These are phyloP conservation scores for Thalassoma bifasciatum DNA, from an alignment of 2,113 vertebrate genomes.

Conservation along the genomic window DNA sequence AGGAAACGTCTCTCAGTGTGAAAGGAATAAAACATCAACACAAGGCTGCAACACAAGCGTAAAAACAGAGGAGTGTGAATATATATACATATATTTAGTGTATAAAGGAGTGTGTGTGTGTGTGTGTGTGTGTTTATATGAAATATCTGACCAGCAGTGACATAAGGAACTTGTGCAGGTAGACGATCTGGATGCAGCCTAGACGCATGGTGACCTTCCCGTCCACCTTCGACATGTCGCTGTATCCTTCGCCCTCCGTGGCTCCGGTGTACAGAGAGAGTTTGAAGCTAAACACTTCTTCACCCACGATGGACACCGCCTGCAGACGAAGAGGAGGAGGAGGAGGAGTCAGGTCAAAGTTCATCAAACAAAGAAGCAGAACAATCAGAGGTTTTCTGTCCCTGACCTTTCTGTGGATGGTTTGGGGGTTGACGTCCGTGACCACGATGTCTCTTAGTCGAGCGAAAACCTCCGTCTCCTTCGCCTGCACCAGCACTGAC, in stretches of 20 bases:
- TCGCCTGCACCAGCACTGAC: constrained; percentile 87
- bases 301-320: constrained; percentile 95
- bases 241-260: constrained; percentile 89
- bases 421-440: constrained; percentile 88
- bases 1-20: background rate
- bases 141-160: constrained; percentile 88
- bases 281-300: constrained; percentile 96
- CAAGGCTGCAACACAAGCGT: background rate
- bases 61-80: background rate
- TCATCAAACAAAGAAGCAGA: background rate
- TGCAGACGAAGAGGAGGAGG: constrained; percentile 63
- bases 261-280: constrained; percentile 88
- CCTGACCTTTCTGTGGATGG: constrained; percentile 89
- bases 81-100: too few species aligned
- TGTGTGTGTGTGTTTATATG: background rate
- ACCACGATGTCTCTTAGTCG: constrained; percentile 92
- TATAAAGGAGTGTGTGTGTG: too few species aligned
- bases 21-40: background rate
- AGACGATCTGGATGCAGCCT: constrained; percentile 95
- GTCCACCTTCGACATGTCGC: constrained; percentile 91
- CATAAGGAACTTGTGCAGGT: constrained; percentile 94
- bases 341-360: background rate
- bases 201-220: constrained; percentile 88
- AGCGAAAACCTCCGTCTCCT: constrained; percentile 87
- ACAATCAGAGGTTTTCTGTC: background rate